Percentiles rank a stretch among this genome's conserved stretches.
Evolutionary conservation across 2,888 invertebrate species (phyloP).

Genomic region (Onthophagus sagittarius): DNA sequence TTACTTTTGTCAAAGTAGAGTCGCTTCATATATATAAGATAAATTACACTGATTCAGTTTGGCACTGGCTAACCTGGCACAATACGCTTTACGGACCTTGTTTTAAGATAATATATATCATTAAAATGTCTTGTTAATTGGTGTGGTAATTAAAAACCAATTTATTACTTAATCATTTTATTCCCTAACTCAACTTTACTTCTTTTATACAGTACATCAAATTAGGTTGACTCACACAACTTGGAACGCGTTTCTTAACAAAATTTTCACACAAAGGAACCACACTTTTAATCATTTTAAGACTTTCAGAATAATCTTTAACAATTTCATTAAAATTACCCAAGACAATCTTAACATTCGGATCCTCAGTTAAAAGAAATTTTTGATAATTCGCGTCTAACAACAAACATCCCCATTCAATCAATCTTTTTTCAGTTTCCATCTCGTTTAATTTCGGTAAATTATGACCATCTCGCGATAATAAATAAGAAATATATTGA

Average conservation of each 20-base stretch:
- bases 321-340: slow-evolving; percentile 50
- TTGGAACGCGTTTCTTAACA: not conserved
- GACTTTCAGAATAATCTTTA: slow-evolving; percentile 45
- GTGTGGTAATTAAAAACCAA: too few species aligned
- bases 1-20: too few species aligned
- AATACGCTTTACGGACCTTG: too few species aligned
- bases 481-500: slow-evolving; percentile 52
- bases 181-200: too few species aligned
- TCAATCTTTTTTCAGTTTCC: slow-evolving; percentile 54
- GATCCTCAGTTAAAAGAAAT: slow-evolving; percentile 61
- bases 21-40: too few species aligned
- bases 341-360: slow-evolving; percentile 52
- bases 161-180: too few species aligned
- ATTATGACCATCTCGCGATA: slow-evolving; percentile 45
- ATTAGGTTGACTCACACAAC: too few species aligned
- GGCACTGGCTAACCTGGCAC: too few species aligned
- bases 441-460: slow-evolving; percentile 39
- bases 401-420: slow-evolving; percentile 61
- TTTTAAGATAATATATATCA: too few species aligned
- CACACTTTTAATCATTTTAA: slow-evolving; percentile 28
- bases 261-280: slow-evolving; percentile 12
- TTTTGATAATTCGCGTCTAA: slow-evolving; percentile 70
- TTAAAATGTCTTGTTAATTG: too few species aligned
- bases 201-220: too few species aligned
- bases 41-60: too few species aligned